Evolutionary conservation across 2,888 invertebrate genomes (phyloP), one percentile per base, ranked within the genome.

Genomic region (Furcula furcula): DNA sequence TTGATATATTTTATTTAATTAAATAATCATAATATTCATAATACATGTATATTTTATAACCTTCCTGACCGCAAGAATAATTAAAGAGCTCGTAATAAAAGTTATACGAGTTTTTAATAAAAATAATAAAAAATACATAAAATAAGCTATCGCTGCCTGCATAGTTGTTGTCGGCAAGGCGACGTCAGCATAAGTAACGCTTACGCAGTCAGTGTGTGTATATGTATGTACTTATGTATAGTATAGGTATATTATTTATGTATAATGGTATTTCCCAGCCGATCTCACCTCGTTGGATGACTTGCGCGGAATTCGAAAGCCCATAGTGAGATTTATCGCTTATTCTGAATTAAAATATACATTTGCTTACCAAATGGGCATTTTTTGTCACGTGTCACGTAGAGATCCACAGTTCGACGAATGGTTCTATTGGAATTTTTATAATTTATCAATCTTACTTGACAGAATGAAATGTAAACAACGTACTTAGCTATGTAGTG

Each of bases 271-370:
- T 86, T 88, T 84, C 87, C 87, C 86, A 83, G 77, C 54, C 84
- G 85, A 83, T 83, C 85, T 86, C 85, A 84, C 83, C 85, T 83
- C 78, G 83, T 67, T 76, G 76, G 80, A 72, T 84, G 81, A 81
- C 84, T 85, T 83, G 85, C 76, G 83, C 76, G 87, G 87, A 86
- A 87, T 88, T 88, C 80, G 87, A 87, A 88, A 88, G 87, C 87
- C 83, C 87, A 85, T 81, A 76, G 73, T 74, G 77, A 85, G 86
- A 88, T 88, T 87, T 86, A 87, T 88, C 77, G 86, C 82, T 80
- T 82, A 84, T 85, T 86, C 82, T 83, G 77, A 79, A 83, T 86
- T 85, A 81, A 86, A 83, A 85, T 85, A 85, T 82, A 84, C 82
- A 83, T 83, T 84, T 83, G 81, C 80, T 79, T 86, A 76, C 73